These are phyloP conservation scores for Hemitrygon akajei DNA, from an alignment of 2,797 vertebrate genomes.

Conservation along the genomic window DNA sequence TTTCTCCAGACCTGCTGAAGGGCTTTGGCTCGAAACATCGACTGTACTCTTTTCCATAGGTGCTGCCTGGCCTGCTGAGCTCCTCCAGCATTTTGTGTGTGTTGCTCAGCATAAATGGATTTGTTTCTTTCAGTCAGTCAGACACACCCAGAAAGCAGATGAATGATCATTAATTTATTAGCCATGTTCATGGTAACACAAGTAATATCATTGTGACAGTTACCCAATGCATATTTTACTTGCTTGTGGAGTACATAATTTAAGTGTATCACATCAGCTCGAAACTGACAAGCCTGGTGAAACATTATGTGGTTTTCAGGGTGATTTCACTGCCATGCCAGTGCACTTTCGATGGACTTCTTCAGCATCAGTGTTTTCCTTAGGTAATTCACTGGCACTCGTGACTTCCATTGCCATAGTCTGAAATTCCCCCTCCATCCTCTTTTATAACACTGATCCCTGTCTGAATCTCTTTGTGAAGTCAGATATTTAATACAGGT, in stretches of 20 bases:
- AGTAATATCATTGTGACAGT: not conserved
- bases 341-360: not conserved
- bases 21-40: no score
- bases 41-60: no score
- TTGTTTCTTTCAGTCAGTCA: not conserved
- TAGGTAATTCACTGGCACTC: not conserved
- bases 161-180: not conserved
- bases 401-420: not conserved
- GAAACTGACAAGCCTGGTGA: not conserved
- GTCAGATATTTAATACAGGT: no score
- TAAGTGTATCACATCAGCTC: not conserved
- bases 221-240: not conserved
- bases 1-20: no score
- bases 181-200: not conserved
- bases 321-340: not conserved
- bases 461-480: not conserved
- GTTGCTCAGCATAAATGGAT: no score
- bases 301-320: not conserved
- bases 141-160: not conserved
- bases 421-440: not conserved
- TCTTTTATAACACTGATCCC: not conserved
- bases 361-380: not conserved
- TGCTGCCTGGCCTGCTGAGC: no score
- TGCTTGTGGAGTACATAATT: not conserved
- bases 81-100: no score